Base-by-base conservation (phyloP, 1,140 invertebrate genomes). In the Helicoverpa zea region DNA sequence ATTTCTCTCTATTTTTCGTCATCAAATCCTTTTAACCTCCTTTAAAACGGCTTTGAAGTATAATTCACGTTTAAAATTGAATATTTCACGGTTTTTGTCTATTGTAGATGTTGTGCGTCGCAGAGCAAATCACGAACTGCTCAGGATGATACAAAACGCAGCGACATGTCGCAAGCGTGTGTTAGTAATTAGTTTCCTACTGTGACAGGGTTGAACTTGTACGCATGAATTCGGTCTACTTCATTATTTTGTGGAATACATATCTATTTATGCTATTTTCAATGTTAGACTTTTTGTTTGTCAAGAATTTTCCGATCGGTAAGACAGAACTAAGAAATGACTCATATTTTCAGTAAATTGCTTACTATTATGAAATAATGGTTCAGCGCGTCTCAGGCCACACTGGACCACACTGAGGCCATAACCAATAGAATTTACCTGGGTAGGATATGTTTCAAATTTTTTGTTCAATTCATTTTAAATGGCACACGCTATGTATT, bases 1-100 rank as follows among this genome's bases (percentile, higher is more conserved):
- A 88, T 92, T 90, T 93, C 70, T 93, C 91, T 87, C 91, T 94
- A 90, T 90, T 94, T 90, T 92, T 94, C 82, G 85, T 81, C 87
- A 90, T 91, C 59, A 77, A 51, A 76, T 23, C 59, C 56, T 80
- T 80, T 86, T 81, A 81, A 80, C 16, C 49, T 30, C 30, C 9
- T 16, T 56, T 70, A 58, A 66, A 49, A 66, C 16, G 18, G 47
- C 4, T 43, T 64, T 49, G n/a, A 49, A 66, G 35, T 35, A 35
- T 13, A 18, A 59, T 59, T 43, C 16, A 59, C 52, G 18, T 76
- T 76, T 61, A 51, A 23, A 16, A 12, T 68, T 1, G 49, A 30
- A 76, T 63, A 51, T 72, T 72, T 61, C 43, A 63, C 58, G 23
- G 14, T 4, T 30, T 11, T 52, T 54, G 13, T 56, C 30, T 18